Percentiles rank a stretch among this genome's conserved stretches.
phyloP scores from a whole-genome alignment of 2,888 invertebrate genomes.

The Catocala fraxini region DNA sequence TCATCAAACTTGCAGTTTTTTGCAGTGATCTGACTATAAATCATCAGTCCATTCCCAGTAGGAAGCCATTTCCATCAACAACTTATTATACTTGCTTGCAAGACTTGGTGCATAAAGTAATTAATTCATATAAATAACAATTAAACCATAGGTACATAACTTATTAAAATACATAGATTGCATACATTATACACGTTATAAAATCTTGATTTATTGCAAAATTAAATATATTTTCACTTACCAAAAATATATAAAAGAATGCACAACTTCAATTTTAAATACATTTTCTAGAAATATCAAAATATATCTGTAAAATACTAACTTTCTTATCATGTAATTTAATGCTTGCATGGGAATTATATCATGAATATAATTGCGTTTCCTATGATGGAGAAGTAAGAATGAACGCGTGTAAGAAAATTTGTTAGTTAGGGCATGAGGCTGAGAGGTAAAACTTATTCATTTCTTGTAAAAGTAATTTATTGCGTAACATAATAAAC shows the following conservation, averaged over 20 bases:
- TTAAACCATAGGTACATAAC: too few relatives aligned
- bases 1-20: too few relatives aligned
- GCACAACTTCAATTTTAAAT: constrained; percentile 36
- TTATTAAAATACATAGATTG: too few relatives aligned
- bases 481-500: too few relatives aligned
- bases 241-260: constrained; percentile 40
- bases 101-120: too few relatives aligned
- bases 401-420: constrained; percentile 9
- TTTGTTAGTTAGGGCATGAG: constrained; percentile 6
- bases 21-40: too few relatives aligned
- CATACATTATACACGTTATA: too few relatives aligned
- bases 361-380: constrained; percentile 44
- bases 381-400: constrained; percentile 15
- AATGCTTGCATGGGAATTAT: constrained; percentile 42
- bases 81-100: too few relatives aligned
- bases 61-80: too few relatives aligned
- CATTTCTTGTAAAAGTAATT: too few relatives aligned
- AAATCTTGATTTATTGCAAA: not conserved
- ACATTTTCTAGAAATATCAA: constrained; percentile 34
- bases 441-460: constrained; percentile 3
- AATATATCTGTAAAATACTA: constrained; percentile 25
- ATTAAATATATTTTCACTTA: constrained; percentile 31
- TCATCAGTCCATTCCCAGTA: too few relatives aligned
- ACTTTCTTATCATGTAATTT: constrained; percentile 61
- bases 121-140: too few relatives aligned